phyloP scores from a whole-genome alignment of 2,797 vertebrate genomes.

The Lutjanus campechanus region DNA sequence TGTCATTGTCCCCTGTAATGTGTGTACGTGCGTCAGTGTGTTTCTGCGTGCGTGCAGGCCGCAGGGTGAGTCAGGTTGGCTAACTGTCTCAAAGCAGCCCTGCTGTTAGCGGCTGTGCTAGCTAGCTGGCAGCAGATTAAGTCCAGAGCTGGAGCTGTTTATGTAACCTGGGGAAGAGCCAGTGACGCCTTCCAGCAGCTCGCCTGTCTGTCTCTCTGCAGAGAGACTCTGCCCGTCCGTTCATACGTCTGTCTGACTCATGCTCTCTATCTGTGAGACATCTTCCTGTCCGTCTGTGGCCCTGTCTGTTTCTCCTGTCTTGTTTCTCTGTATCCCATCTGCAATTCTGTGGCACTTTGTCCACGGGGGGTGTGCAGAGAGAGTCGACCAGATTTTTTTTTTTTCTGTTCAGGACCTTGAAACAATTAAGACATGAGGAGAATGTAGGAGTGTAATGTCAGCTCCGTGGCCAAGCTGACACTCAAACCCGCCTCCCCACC shows the following conservation, averaged over 20 bases:
- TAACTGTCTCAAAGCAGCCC: conserved; percentile 57
- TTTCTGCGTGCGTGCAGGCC: conserved; percentile 12
- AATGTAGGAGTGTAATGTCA: conserved; percentile 74
- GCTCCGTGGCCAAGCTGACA: conserved; percentile 63
- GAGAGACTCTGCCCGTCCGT: conserved; percentile 39
- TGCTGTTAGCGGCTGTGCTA: conserved; percentile 68
- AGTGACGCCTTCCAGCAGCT: conserved; percentile 66
- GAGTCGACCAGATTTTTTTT: conserved; percentile 32
- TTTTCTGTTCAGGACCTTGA: conserved; percentile 69
- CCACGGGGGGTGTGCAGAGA: conserved; percentile 48
- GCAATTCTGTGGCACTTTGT: conserved; percentile 53
- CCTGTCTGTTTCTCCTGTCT: conserved; percentile 40
- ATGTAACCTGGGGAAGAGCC: conserved; percentile 77
- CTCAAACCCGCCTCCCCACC: conserved; percentile 55
- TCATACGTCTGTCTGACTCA: conserved; percentile 56
- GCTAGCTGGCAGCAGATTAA: conserved; percentile 73
- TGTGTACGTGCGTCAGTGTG: conserved; percentile 19
- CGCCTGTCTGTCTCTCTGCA: conserved; percentile 55
- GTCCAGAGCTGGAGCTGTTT: conserved; percentile 77
- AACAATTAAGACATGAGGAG: conserved; percentile 75
- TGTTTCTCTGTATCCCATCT: conserved; percentile 51
- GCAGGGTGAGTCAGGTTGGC: conserved; percentile 64
- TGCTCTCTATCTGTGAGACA: conserved; percentile 38
- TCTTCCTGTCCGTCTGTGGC: conserved; percentile 56
- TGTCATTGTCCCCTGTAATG: conserved; percentile 31